These are phyloP conservation scores for Acanthurus leucopareius DNA, from an alignment of 2,797 vertebrate species.

Conservation along the genomic window DNA sequence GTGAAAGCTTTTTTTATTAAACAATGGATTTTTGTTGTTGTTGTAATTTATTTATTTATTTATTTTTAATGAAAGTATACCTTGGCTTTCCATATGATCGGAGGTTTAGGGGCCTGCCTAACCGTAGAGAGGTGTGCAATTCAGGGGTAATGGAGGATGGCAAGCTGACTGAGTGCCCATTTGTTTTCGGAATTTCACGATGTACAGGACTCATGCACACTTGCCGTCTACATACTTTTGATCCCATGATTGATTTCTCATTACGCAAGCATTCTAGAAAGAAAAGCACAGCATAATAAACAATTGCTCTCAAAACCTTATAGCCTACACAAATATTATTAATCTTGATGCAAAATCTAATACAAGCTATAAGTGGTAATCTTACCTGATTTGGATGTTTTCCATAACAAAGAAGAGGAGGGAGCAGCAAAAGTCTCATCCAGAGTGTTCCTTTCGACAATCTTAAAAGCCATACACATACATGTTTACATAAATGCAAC, in stretches of 20 bases:
- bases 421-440: conserved; percentile 80
- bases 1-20: not conserved
- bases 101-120: conserved; percentile 84
- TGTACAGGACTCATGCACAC: conserved; percentile 73
- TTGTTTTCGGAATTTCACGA: conserved; percentile 83
- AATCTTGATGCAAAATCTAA: not conserved
- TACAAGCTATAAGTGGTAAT: not conserved
- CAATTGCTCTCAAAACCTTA: not conserved
- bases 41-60: too few relatives aligned
- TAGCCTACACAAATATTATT: not conserved
- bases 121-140: conserved; percentile 72
- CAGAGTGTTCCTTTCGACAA: conserved; percentile 59
- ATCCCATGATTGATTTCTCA: conserved; percentile 74
- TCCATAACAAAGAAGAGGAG: conserved; percentile 82
- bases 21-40: too few relatives aligned
- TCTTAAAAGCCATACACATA: conserved; percentile 60
- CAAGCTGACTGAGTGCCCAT: conserved; percentile 82
- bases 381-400: conserved; percentile 83
- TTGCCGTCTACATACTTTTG: conserved; percentile 80
- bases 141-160: conserved; percentile 63
- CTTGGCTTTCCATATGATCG: conserved; percentile 69
- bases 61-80: conserved; percentile 54
- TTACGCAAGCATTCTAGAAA: conserved; percentile 71
- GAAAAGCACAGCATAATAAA: not conserved
- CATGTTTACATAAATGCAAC: not conserved